Base-by-base conservation (phyloP, 2,113 vertebrate genomes). In the Perognathus longimembris region DNA sequence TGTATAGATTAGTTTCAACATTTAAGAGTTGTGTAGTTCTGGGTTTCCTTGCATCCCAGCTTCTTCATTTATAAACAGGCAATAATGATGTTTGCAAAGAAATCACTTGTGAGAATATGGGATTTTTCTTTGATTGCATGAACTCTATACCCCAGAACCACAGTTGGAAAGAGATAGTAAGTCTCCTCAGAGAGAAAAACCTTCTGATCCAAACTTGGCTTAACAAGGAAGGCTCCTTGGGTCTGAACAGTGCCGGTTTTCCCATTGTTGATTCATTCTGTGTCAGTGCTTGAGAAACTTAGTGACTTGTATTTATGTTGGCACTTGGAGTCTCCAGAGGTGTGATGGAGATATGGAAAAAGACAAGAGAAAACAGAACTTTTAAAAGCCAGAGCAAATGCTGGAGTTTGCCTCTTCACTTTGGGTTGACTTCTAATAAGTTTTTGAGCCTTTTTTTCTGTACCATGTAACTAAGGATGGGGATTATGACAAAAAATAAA, bases 231-330 rank as follows among this genome's bases (percentile, higher is more conserved):
- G 73, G 24, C 11, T 74, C 50, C 77, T 81, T 70, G 15, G 1
- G 9, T 87, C 42, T 76, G 69, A 63, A 42, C 11, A 38, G 34
- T 3, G 28, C 42, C 6, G 2, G 38, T 21, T 54, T 30, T 83
- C 81, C 81, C 61, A 64, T 17, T 76, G 75, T 20, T 59, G 50
- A 96, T 92, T 95, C 94, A 69, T 59, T 79, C 42, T 85, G 54
- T 88, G 89, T 89, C 93, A 61, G 74, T 88, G 8, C 61, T 90
- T 78, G 36, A 92, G 85, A 93, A 94, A 85, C 64, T 87, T 69
- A 73, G 87, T 91, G 77, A 78, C 74, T 88, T 88, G n/a, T 88
- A 95, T 91, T 94, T 96, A 76, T 83, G 42, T 36, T 91, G 85
- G 88, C 81, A 85, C 85, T 77, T 83, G 81, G 30, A 88, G 54